A percentile compares a stretch with the other conserved stretches of the same genome.
Evolutionary conservation across 37 sponge, comb jelly and placozoan genomes (phyloP).

Genomic region (Oopsacas minuta): DNA sequence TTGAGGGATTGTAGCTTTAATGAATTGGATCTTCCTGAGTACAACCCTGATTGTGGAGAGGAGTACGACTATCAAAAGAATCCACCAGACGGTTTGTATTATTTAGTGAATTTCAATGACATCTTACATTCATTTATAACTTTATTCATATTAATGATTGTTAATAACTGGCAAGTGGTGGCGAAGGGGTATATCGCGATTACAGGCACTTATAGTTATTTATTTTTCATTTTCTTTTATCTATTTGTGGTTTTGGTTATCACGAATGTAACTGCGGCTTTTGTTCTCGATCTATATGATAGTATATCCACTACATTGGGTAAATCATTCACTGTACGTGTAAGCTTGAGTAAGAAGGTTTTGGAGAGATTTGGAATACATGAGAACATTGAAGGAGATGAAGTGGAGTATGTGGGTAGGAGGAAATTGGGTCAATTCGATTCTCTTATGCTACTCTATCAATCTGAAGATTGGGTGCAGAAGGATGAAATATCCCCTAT

Average conservation of each 20-base stretch:
- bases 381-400: background rate
- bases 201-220: background rate
- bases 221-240: background rate
- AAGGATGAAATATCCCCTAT: slow-evolving; percentile 1
- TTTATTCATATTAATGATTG: slow-evolving; percentile 24
- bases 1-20: background rate
- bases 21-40: background rate
- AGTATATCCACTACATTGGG: background rate
- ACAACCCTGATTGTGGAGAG: background rate
- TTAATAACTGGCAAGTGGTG: slow-evolving; percentile 33
- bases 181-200: background rate
- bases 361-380: background rate
- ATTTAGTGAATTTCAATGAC: slow-evolving; percentile 25
- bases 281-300: background rate
- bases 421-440: background rate
- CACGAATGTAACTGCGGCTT: background rate
- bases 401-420: slow-evolving; percentile 9
- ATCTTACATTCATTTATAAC: slow-evolving; percentile 16
- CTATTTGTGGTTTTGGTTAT: background rate
- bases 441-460: slow-evolving; percentile 7
- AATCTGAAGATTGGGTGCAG: slow-evolving; percentile 11
- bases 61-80: background rate
- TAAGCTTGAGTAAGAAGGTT: background rate
- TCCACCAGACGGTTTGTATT: slow-evolving; percentile 29
- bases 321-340: background rate